Evolutionary conservation across 1,140 invertebrate genomes (phyloP), one percentile per base, ranked within the genome.

Genomic region (Drosophila arawakana): DNA sequence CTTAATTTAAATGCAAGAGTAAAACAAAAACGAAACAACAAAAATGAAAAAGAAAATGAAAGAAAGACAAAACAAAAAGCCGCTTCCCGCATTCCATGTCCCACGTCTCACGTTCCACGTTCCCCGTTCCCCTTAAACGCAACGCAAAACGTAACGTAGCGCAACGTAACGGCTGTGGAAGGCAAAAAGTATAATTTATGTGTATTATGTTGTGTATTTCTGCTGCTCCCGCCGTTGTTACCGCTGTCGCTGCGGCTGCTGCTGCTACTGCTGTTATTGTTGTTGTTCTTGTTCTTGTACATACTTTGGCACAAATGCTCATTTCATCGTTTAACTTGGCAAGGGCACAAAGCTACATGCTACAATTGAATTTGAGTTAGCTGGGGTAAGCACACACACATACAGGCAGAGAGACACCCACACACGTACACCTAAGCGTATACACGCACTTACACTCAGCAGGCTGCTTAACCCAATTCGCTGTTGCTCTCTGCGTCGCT

Each of bases 241-340:
- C 49, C 80, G 66, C 65, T 80, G 68, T 71, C 81, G 58, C 61
- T 71, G 61, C 52, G 58, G 15, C 15, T 70, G 11, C n/a, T 55
- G 49, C 30, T 76, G 54, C 21, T 54, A n/a, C 10, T 47, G 13
- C 49, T 44, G 49, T 10, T 18, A 18, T 57, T 52, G 35, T 41
- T 75, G 30, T 25, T 58, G 37, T 30, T 62, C 50, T 39, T 75
- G 50, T 75, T 63, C 43, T 70, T 75, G 52, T 65, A 73, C 58
- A 60, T 75, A 79, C 62, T 74, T 63, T 71, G 54, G 76, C 79
- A 69, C 66, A 88, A 83, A 83, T 83, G 77, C 73, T 88, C 83
- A 88, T 88, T 88, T 89, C 80, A 82, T 67, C 83, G 80, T 80
- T 88, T 88, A 89, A 88, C 84, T 88, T 88, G 80, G 76, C 83